These are phyloP conservation scores for Forpus xanthops DNA, from an alignment of 2,797 vertebrate genomes.

Conservation along the genomic window DNA sequence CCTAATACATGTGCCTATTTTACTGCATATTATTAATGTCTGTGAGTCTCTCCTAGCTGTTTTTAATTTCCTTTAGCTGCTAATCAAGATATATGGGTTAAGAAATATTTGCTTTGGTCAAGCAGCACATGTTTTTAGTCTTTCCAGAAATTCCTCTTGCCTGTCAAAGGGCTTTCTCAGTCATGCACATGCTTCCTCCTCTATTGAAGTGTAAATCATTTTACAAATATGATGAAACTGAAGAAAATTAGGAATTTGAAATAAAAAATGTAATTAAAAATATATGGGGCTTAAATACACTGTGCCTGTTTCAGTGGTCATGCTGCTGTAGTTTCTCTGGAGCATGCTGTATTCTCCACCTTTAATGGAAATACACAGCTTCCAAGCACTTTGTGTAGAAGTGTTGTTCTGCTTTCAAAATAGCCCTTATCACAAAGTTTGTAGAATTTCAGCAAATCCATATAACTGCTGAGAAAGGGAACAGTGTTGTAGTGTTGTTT, in stretches of 20 bases:
- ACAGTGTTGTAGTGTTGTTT: neutral
- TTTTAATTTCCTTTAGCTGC: neutral
- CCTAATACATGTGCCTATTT: neutral
- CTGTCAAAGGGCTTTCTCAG: neutral
- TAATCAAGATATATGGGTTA: neutral
- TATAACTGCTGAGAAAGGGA: neutral
- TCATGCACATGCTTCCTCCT: neutral
- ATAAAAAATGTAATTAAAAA: neutral
- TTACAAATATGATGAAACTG: neutral
- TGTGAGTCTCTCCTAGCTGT: neutral
- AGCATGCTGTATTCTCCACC: accelerated
- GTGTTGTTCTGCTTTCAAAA: neutral
- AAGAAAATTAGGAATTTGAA: neutral
- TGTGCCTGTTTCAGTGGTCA: neutral
- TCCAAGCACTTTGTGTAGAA: neutral
- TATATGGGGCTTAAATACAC: neutral
- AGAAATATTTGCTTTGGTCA: neutral
- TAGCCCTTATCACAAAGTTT: neutral
- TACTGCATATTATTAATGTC: neutral
- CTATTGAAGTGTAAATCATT: neutral
- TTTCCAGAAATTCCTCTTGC: neutral
- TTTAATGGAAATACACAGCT: neutral
- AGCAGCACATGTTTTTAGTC: neutral
- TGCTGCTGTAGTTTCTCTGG: neutral
- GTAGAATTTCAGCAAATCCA: neutral